A percentile compares a stretch with the other conserved stretches of the same genome.
Conservation (phyloP, 2,888 invertebrate species). For the Hypolimnas misippus region DNA sequence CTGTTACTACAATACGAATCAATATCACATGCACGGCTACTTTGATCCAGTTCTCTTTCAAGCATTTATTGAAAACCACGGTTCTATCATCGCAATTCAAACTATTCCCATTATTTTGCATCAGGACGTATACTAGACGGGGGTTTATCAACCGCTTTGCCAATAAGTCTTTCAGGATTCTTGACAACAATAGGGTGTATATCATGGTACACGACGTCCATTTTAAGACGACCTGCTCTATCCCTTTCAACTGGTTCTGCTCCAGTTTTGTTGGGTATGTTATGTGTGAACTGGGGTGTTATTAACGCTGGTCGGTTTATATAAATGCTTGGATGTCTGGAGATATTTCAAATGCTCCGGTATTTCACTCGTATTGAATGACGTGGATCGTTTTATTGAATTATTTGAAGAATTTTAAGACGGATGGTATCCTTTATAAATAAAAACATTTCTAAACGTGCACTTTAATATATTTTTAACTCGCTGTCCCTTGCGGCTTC, state of each 20-base stretch:
- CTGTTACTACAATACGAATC: neutral
- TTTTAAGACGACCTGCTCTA: slow-evolving; percentile 40
- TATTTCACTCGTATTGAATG: slow-evolving; percentile 53
- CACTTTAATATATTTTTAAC: no score
- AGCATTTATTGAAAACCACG: slow-evolving; percentile 33
- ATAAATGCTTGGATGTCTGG: slow-evolving; percentile 56
- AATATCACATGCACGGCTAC: slow-evolving; percentile 6
- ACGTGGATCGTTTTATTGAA: slow-evolving; percentile 38
- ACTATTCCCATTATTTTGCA: slow-evolving; percentile 47
- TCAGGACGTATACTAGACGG: slow-evolving; percentile 36
- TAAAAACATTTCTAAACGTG: neutral
- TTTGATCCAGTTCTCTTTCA: slow-evolving; percentile 33
- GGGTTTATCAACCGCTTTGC: slow-evolving; percentile 57
- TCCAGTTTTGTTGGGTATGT: slow-evolving; percentile 32
- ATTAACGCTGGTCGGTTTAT: slow-evolving; percentile 49
- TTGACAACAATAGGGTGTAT: slow-evolving; percentile 52
- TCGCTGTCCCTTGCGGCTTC: no score
- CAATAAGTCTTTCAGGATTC: slow-evolving; percentile 54
- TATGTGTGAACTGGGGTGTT: slow-evolving; percentile 22
- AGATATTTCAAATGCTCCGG: slow-evolving; percentile 59
- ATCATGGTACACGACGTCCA: slow-evolving; percentile 43
- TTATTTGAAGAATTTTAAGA: slow-evolving; percentile 10
- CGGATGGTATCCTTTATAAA: neutral
- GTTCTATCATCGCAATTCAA: slow-evolving; percentile 40
- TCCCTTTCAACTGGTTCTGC: slow-evolving; percentile 27